Evolutionary conservation across 2,113 vertebrate species (phyloP).

Genomic region (Eonycteris spelaea): DNA sequence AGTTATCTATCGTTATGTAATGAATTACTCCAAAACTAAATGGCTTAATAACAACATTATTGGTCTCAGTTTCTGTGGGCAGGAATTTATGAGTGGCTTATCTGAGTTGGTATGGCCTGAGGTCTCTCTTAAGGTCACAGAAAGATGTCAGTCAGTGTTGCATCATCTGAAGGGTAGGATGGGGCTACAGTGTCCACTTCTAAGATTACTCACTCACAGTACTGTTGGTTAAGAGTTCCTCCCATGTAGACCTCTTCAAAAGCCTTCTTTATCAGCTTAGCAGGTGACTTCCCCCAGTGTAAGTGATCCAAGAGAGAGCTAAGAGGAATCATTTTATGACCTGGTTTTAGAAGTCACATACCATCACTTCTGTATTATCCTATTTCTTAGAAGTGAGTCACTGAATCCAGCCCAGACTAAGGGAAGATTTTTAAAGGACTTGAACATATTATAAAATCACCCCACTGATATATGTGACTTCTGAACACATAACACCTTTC

Average conservation of each 20-base stretch:
- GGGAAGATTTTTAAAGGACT: slow-evolving; percentile 6
- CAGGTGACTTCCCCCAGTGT: background rate
- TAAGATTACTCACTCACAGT: background rate
- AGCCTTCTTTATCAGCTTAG: background rate
- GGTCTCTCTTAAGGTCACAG: background rate
- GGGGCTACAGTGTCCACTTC: background rate
- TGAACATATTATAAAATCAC: background rate
- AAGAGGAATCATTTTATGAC: background rate
- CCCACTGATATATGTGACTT: background rate
- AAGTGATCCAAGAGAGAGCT: background rate
- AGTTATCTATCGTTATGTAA: background rate
- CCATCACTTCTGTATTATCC: background rate
- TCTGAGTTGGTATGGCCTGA: background rate
- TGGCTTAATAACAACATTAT: background rate
- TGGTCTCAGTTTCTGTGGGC: background rate
- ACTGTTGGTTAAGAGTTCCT: background rate
- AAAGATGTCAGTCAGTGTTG: background rate
- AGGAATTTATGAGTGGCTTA: background rate
- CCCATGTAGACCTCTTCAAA: background rate
- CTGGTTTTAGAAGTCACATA: background rate
- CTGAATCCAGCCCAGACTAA: background rate
- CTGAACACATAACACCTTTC: background rate
- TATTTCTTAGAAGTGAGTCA: background rate
- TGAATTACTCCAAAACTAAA: background rate
- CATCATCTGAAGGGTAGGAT: background rate